Evolutionary conservation across 2,113 vertebrate species (phyloP), one percentile per base, ranked within the genome.

Genomic region (Morone chrysops): DNA sequence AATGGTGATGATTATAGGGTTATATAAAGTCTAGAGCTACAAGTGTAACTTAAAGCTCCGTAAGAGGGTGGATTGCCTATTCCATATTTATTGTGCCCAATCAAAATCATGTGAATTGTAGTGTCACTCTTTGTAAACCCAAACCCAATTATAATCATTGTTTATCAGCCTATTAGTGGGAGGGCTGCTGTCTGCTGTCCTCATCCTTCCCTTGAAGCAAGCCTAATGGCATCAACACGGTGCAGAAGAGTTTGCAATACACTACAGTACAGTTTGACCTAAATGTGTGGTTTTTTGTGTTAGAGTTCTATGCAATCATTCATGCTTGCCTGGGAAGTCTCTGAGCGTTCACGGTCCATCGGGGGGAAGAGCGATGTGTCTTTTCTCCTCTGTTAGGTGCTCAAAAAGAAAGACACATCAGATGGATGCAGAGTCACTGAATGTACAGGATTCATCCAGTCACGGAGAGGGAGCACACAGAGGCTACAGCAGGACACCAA

Each of bases 121-220:
- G 51, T 56, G 65, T 68, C 54, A 9, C 11, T 65, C 45, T 25
- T 22, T 59, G 7, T 6, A 70, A 78, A 73, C 18, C 22, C 22
- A 70, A 67, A 62, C 38, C 74, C 40, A 67, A 78, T 87, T 75
- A 81, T 16, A 69, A 22, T 67, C 62, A 80, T 59, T 74, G n/a
- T 62, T 62, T 80, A 65, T 82, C 73, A 65, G 57, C 66, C 48
- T 70, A 62, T 69, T 59, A 77, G 53, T 38, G 8, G 12, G 65
- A 57, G 45, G 63, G 13, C 9, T 3, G 8, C 68, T 72, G 56
- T 47, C 40, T 69, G 68, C 63, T 57, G 78, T 67, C 81, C 17
- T 51, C 47, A 38, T 45, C 16, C n/a, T 25, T 61, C 43, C 7
- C 13, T n/a, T 81, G 65, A 62, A 68, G 47, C 36, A 36, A 63